phyloP scores from a whole-genome alignment of 2,888 invertebrate genomes.

The Arrhopalites spinosus region DNA sequence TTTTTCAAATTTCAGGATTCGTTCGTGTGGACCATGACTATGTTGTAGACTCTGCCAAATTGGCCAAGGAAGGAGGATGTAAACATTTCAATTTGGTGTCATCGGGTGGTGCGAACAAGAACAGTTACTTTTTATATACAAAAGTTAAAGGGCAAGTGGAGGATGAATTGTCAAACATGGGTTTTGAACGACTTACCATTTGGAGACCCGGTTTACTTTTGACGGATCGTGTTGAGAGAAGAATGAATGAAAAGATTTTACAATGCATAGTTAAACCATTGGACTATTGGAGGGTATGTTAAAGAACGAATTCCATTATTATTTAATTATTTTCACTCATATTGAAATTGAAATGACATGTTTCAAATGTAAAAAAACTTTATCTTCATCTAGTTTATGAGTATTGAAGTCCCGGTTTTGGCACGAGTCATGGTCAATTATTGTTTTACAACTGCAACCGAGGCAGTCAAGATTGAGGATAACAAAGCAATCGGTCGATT shows the following conservation, averaged over 20 bases:
- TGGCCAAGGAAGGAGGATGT: constrained; percentile 61
- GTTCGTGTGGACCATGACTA: constrained; percentile 63
- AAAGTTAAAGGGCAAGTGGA: constrained; percentile 60
- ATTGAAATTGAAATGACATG: too few species aligned
- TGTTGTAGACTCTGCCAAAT: constrained; percentile 61
- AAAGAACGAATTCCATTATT: not conserved
- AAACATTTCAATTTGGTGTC: constrained; percentile 62
- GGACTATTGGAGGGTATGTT: constrained; percentile 45
- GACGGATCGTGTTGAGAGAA: constrained; percentile 41
- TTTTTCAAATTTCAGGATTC: constrained; percentile 56
- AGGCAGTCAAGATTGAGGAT: constrained; percentile 43
- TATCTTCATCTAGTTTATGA: constrained; percentile 44
- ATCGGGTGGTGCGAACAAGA: constrained; percentile 61
- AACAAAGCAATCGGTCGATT: constrained; percentile 38
- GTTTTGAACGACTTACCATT: constrained; percentile 41
- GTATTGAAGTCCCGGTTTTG: constrained; percentile 54
- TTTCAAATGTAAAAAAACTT: too few species aligned
- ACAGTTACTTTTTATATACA: constrained; percentile 61
- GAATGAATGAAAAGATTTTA: constrained; percentile 48
- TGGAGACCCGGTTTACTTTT: constrained; percentile 35
- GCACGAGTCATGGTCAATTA: constrained; percentile 57
- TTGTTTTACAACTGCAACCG: constrained; percentile 42
- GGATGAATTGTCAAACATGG: constrained; percentile 47
- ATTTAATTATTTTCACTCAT: too few species aligned
- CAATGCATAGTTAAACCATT: constrained; percentile 32